Evolutionary conservation across 1,140 invertebrate genomes (phyloP).

Genomic region (Pseudobourletiella spinata): DNA sequence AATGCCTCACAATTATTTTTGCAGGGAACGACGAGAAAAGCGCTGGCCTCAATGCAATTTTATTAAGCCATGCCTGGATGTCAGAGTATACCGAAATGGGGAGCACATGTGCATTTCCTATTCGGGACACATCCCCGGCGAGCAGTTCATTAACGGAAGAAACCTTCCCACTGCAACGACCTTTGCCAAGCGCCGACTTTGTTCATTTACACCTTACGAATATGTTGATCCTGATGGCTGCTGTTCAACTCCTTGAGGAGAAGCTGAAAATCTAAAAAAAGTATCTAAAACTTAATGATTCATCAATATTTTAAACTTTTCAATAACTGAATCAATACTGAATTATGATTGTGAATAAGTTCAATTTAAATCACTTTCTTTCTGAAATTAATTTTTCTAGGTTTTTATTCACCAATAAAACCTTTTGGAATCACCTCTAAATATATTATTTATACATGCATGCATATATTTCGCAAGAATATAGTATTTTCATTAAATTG

Average conservation of each 20-base stretch:
- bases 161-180: conserved; percentile 27
- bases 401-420: too few relatives aligned
- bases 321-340: too few relatives aligned
- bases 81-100: conserved; percentile 27
- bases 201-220: conserved; percentile 25
- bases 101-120: conserved; percentile 27
- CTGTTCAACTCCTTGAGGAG: conserved; percentile 14
- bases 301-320: too few relatives aligned
- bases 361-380: too few relatives aligned
- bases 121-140: conserved; percentile 32
- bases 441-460: too few relatives aligned
- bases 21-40: conserved; percentile 19
- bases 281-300: too few relatives aligned
- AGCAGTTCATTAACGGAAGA: conserved; percentile 18
- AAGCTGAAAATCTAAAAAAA: too few relatives aligned
- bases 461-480: too few relatives aligned
- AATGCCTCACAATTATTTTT: background rate
- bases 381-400: too few relatives aligned
- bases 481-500: too few relatives aligned
- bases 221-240: conserved; percentile 27
- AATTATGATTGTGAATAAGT: too few relatives aligned
- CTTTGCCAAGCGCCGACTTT: conserved; percentile 22
- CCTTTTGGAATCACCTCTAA: too few relatives aligned
- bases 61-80: conserved; percentile 32
- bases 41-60: conserved; percentile 33